Percentiles rank a stretch among this genome's conserved stretches.
These are phyloP conservation scores for Mythimna impura DNA, from an alignment of 2,888 invertebrate genomes.

Conservation along the genomic window DNA sequence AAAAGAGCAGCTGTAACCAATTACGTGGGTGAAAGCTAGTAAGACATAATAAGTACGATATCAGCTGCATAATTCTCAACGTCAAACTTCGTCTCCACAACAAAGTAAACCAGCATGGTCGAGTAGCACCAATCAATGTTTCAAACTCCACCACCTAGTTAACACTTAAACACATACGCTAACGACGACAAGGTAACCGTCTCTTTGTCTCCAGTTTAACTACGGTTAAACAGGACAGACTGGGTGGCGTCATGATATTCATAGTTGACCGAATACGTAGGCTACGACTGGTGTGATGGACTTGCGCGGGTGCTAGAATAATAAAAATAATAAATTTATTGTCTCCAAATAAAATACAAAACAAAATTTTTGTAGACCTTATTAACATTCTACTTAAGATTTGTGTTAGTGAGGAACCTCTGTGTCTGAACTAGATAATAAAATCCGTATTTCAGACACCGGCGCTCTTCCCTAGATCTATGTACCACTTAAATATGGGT, in stretches of 20 bases:
- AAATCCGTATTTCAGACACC: too few relatives aligned
- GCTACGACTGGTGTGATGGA: background rate
- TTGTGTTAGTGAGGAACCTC: too few relatives aligned
- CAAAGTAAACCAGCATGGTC: slow-evolving; percentile 13
- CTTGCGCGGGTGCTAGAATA: background rate
- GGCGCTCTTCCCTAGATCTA: too few relatives aligned
- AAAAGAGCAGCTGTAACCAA: too few relatives aligned
- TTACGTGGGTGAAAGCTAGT: too few relatives aligned
- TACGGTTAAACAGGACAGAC: slow-evolving; percentile 44
- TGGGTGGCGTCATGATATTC: slow-evolving; percentile 45
- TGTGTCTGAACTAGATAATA: too few relatives aligned
- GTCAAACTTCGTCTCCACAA: slow-evolving; percentile 3
- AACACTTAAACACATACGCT: slow-evolving; percentile 44
- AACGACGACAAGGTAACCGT: slow-evolving; percentile 41
- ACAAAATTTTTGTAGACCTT: too few relatives aligned
- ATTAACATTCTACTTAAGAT: too few relatives aligned
- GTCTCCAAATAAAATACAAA: too few relatives aligned
- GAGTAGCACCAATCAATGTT: slow-evolving; percentile 50
- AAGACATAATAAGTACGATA: background rate
- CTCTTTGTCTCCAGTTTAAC: slow-evolving; percentile 49
- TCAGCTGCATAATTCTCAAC: background rate
- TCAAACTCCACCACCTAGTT: slow-evolving; percentile 32
- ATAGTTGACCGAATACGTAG: slow-evolving; percentile 57
- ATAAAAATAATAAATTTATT: too few relatives aligned
- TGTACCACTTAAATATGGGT: fast-evolving